These are phyloP conservation scores for Diaphora mendica DNA, from an alignment of 2,888 invertebrate species.

Conservation along the genomic window DNA sequence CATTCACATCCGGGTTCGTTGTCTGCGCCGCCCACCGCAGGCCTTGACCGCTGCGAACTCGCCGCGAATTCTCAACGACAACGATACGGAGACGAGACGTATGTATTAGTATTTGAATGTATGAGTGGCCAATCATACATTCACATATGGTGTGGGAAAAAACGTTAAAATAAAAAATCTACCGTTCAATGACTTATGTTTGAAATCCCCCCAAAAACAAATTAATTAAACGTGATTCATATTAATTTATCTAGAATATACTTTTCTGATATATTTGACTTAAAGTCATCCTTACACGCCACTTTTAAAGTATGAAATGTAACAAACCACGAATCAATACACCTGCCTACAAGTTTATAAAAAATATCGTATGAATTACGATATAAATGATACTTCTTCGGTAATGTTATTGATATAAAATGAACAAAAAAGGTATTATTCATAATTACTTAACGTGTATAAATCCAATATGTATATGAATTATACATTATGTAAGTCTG, in stretches of 20 bases:
- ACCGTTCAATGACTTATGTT: slow-evolving; percentile 1
- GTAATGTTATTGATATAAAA: not conserved
- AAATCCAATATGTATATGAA: slow-evolving; percentile 27
- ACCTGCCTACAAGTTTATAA: slow-evolving; percentile 28
- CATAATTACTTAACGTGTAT: slow-evolving; percentile 19
- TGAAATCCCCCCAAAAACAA: not conserved
- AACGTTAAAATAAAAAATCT: slow-evolving; percentile 6
- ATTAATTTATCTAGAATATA: not conserved
- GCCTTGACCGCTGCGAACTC: slow-evolving; percentile 82
- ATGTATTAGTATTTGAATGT: slow-evolving; percentile 18
- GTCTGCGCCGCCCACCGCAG: slow-evolving; percentile 77
- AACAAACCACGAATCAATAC: not conserved
- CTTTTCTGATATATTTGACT: not conserved
- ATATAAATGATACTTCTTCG: slow-evolving; percentile 10
- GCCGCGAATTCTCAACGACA: slow-evolving; percentile 46
- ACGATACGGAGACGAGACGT: slow-evolving; percentile 46
- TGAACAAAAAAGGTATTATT: slow-evolving; percentile 24
- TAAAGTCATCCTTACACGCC: not conserved
- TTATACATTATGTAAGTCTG: slow-evolving; percentile 21
- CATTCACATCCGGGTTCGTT: slow-evolving; percentile 79
- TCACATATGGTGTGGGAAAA: slow-evolving; percentile 9
- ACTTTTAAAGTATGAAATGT: not conserved
- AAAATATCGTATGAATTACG: slow-evolving; percentile 7
- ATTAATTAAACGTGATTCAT: not conserved
- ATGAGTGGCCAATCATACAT: slow-evolving; percentile 3